Conservation (phyloP, 2,113 vertebrate genomes). For the Lanius collurio region DNA sequence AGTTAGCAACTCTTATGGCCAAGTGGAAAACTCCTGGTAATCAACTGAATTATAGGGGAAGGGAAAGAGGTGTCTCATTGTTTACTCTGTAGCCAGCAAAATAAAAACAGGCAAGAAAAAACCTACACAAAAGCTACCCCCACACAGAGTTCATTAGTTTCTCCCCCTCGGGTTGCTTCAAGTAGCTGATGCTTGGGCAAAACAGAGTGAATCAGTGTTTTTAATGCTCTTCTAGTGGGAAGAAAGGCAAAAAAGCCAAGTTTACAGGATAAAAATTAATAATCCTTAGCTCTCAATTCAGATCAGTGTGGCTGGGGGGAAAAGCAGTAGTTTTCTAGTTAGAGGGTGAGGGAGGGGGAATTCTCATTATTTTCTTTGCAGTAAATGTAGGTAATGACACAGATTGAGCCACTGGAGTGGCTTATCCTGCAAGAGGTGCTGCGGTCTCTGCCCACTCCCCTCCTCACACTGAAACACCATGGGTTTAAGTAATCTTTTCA, state of each 20-base stretch:
- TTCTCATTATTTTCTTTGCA: background rate
- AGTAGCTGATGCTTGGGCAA: background rate
- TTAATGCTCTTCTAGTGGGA: background rate
- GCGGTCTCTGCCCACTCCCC: background rate
- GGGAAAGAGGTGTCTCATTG: background rate
- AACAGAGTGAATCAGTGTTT: conserved; percentile 11
- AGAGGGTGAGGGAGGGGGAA: fast-evolving
- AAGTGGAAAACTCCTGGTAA: background rate
- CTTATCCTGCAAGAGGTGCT: background rate
- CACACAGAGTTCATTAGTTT: background rate
- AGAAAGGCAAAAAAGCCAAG: background rate
- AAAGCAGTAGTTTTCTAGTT: background rate
- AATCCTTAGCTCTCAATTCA: background rate
- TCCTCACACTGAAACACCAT: background rate
- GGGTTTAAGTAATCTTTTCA: background rate
- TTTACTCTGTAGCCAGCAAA: conserved; percentile 1
- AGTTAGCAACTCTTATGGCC: background rate
- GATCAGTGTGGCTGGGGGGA: background rate
- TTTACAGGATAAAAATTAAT: background rate
- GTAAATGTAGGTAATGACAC: fast-evolving
- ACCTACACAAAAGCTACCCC: background rate
- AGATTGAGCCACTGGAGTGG: background rate
- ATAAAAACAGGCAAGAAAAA: conserved; percentile 8
- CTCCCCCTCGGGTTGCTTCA: background rate
- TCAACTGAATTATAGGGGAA: background rate